Evolutionary conservation across 92 coral and sea anemone species (phyloP).

Genomic region (Palythoa caribaeorum): DNA sequence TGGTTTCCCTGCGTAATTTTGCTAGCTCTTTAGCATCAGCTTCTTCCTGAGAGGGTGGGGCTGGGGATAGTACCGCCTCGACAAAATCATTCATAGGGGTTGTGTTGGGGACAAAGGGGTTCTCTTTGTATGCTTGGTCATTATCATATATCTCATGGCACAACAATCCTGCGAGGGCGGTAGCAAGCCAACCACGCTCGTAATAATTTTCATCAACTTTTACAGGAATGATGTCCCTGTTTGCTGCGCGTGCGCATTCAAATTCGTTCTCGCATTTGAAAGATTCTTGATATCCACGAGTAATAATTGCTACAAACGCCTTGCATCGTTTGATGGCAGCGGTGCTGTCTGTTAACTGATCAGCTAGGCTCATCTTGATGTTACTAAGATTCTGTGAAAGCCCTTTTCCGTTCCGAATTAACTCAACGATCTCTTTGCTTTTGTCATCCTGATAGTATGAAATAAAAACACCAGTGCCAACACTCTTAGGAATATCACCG

Average conservation of each 20-base stretch:
- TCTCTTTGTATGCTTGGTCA: conserved; percentile 21
- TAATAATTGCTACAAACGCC: conserved; percentile 65
- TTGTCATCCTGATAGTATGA: conserved; percentile 26
- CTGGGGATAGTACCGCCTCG: conserved; percentile 33
- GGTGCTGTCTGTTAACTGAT: conserved; percentile 28
- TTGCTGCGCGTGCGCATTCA: conserved; percentile 71
- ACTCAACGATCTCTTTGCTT: conserved; percentile 22
- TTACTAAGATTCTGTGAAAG: conserved; percentile 23
- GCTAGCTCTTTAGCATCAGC: conserved; percentile 28
- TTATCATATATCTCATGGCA: conserved; percentile 30
- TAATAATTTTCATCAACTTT: conserved; percentile 28
- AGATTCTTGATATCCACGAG: conserved; percentile 66
- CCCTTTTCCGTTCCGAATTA: conserved; percentile 30
- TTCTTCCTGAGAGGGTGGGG: conserved; percentile 39
- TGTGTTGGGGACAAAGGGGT: conserved; percentile 27
- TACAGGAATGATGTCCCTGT: conserved; percentile 55
- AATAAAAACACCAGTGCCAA: conserved; percentile 13
- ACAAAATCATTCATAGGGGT: conserved; percentile 45
- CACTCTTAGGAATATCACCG: conserved; percentile 7
- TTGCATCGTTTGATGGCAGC: conserved; percentile 15
- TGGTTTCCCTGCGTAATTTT: not conserved
- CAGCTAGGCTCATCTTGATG: conserved; percentile 8
- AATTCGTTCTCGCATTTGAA: conserved; percentile 67
- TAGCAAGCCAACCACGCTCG: conserved; percentile 28
- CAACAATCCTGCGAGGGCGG: conserved; percentile 29